Percentiles rank a stretch among this genome's conserved stretches.
Evolutionary conservation across 2,797 vertebrate genomes (phyloP).

Genomic region (Sarcoramphus papa): DNA sequence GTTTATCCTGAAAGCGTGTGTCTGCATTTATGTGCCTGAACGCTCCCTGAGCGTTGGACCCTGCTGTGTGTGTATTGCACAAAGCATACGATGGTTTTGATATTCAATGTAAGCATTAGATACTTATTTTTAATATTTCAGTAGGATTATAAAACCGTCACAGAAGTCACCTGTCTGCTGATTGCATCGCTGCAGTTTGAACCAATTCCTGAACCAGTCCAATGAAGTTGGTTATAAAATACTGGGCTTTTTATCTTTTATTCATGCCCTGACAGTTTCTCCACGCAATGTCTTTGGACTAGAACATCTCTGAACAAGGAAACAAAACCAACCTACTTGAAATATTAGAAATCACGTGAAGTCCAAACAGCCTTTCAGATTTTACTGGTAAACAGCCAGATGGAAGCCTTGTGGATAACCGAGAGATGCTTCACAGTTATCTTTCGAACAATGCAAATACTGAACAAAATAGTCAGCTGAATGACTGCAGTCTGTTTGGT

Average conservation of each 20-base stretch:
- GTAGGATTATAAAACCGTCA: accelerated
- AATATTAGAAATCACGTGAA: background rate
- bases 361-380: background rate
- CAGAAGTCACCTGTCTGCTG: background rate
- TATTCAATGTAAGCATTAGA: background rate
- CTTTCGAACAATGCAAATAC: background rate
- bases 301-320: background rate
- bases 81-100: accelerated
- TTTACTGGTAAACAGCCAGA: background rate
- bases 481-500: background rate
- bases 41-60: background rate
- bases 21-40: accelerated
- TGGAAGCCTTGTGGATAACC: background rate
- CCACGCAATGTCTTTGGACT: background rate
- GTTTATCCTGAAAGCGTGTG: background rate
- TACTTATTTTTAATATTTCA: background rate
- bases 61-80: accelerated
- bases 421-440: background rate
- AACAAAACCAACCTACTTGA: background rate
- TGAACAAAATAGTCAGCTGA: background rate
- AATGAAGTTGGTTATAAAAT: background rate
- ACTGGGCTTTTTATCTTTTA: background rate
- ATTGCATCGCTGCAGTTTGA: background rate
- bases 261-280: background rate
- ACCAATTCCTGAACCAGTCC: background rate